Percentiles rank a stretch among this genome's conserved stretches.
phyloP scores from a whole-genome alignment of 1,140 invertebrate species.

The Leucophenga varia region DNA sequence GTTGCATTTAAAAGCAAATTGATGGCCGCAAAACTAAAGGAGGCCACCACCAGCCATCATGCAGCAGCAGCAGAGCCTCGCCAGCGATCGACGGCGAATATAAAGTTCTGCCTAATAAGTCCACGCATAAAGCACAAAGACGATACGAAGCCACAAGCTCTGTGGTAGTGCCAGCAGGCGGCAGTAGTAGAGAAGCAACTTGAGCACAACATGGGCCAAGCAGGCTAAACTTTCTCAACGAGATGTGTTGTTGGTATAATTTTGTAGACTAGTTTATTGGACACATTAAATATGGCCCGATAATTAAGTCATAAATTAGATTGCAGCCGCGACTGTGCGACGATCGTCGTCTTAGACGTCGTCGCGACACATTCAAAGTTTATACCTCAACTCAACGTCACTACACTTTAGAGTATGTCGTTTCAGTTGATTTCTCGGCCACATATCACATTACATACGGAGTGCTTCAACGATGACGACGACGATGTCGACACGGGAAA shows the following conservation, averaged over 20 bases:
- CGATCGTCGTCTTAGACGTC: slow-evolving; percentile 28
- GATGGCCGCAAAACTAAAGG: slow-evolving; percentile 53
- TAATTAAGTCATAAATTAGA: slow-evolving; percentile 58
- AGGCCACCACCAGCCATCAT: slow-evolving; percentile 45
- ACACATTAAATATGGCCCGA: slow-evolving; percentile 57
- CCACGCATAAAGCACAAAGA: slow-evolving; percentile 4
- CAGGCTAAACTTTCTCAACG: slow-evolving; percentile 44
- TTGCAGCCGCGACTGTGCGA: slow-evolving; percentile 34
- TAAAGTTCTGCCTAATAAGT: slow-evolving; percentile 39
- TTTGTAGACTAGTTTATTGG: slow-evolving; percentile 57
- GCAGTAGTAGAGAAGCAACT: background rate
- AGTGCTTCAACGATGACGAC: too few relatives aligned
- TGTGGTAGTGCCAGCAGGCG: background rate
- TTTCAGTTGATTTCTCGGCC: too few relatives aligned
- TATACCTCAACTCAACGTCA: slow-evolving; percentile 14
- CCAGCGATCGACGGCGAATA: slow-evolving; percentile 31
- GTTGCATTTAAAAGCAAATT: slow-evolving; percentile 56
- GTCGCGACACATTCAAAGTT: slow-evolving; percentile 4
- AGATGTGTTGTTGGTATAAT: slow-evolving; percentile 52
- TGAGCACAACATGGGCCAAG: slow-evolving; percentile 16
- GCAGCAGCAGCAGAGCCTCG: too few relatives aligned
- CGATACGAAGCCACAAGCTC: slow-evolving; percentile 14
- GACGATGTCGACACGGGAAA: slow-evolving; percentile 18
- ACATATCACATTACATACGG: slow-evolving; percentile 44
- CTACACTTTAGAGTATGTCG: slow-evolving; percentile 30